phyloP scores from a whole-genome alignment of 2,797 vertebrate species.

The Hoplostethus atlanticus region DNA sequence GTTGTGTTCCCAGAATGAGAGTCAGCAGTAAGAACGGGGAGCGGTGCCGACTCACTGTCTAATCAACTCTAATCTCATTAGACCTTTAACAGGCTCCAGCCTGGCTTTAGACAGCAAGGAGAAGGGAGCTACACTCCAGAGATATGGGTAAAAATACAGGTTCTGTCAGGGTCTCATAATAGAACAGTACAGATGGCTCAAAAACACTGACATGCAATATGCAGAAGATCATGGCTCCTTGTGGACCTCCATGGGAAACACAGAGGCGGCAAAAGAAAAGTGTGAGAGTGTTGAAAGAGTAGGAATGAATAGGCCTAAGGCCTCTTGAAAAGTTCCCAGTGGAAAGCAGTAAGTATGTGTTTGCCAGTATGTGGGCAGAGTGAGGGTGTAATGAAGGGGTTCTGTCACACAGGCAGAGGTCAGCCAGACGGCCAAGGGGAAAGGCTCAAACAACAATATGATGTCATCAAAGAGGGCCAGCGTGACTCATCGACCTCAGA shows the following conservation, averaged over 20 bases:
- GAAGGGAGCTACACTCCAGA: conserved; percentile 47
- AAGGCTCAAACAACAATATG: conserved; percentile 77
- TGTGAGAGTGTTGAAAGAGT: conserved; percentile 52
- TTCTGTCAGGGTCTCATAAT: conserved; percentile 45
- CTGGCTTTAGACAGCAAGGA: conserved; percentile 61
- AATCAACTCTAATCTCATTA: conserved; percentile 80
- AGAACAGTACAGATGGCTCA: conserved; percentile 66
- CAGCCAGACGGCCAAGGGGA: conserved; percentile 73
- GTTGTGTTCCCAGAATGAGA: conserved; percentile 63
- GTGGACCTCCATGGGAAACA: conserved; percentile 67
- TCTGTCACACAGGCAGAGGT: conserved; percentile 75
- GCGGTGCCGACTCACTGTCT: conserved; percentile 65
- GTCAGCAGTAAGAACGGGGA: conserved; percentile 59
- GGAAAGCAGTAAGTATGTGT: conserved; percentile 69
- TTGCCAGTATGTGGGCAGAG: conserved; percentile 71
- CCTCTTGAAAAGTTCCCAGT: conserved; percentile 63
- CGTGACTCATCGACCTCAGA: conserved; percentile 81
- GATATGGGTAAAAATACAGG: conserved; percentile 41
- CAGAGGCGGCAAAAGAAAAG: conserved; percentile 54
- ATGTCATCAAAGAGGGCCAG: conserved; percentile 84
- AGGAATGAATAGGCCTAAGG: conserved; percentile 52
- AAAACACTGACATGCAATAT: conserved; percentile 39
- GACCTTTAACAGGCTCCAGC: conserved; percentile 68
- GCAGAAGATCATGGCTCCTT: conserved; percentile 50
- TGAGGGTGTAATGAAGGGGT: conserved; percentile 83